Conservation (phyloP, 1,140 invertebrate species). For the Nasonia vitripennis region DNA sequence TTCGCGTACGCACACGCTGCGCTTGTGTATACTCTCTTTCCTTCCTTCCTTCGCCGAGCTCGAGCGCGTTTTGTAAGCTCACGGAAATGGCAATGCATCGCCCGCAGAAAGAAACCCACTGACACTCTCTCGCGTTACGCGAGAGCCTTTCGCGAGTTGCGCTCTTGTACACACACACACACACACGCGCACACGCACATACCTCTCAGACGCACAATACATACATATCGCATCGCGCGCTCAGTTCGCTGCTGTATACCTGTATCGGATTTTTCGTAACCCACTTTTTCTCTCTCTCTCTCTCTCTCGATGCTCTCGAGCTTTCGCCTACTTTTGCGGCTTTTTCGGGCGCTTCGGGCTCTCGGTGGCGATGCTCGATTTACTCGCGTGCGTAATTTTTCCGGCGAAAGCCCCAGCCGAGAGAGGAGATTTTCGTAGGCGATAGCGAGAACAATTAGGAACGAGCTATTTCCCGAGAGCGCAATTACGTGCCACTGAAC, state of each 20-base stretch:
- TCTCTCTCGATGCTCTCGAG: not conserved
- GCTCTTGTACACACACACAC: not conserved
- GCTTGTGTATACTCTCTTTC: not conserved
- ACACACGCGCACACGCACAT: too few relatives aligned
- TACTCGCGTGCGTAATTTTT: not conserved
- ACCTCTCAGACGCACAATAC: too few relatives aligned
- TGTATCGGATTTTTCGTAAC: constrained; percentile 33
- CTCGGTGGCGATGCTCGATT: not conserved
- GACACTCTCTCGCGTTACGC: not conserved
- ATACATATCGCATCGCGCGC: not conserved
- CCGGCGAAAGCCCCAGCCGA: not conserved
- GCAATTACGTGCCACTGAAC: too few relatives aligned
- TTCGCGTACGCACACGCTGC: not conserved
- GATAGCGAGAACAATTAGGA: constrained; percentile 17
- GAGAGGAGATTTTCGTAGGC: constrained; percentile 10
- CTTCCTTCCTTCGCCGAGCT: not conserved
- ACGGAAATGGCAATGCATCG: not conserved
- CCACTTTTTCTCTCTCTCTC: not conserved
- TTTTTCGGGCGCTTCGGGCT: not conserved
- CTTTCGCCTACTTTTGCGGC: constrained; percentile 30
- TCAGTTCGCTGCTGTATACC: not conserved
- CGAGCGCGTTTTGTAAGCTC: not conserved
- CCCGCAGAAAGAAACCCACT: not conserved
- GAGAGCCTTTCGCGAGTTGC: constrained; percentile 9
- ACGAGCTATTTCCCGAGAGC: too few relatives aligned